Percentiles rank a stretch among this genome's conserved stretches.
These are phyloP conservation scores for Sylvicola fuscatus DNA, from an alignment of 2,888 invertebrate genomes.

Conservation along the genomic window DNA sequence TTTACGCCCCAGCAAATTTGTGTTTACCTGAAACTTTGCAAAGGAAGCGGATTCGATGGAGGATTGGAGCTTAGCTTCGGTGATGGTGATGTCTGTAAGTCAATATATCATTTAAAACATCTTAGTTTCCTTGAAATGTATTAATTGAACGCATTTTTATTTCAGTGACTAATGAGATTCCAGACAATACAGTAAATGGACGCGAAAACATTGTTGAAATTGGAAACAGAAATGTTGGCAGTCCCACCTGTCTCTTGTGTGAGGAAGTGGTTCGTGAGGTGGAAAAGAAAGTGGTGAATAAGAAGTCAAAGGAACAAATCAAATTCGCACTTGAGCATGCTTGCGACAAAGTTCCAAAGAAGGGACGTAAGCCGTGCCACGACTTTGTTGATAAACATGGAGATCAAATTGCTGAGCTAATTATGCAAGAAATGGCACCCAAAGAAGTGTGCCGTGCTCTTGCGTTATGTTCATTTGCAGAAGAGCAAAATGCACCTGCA, in stretches of 20 bases:
- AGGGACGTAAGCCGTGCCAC: constrained; percentile 38
- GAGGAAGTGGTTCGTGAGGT: constrained; percentile 16
- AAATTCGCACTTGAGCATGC: constrained; percentile 16
- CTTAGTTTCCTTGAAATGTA: constrained; percentile 1
- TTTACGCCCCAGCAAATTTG: constrained; percentile 59
- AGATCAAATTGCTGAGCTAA: constrained; percentile 45
- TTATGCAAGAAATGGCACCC: constrained; percentile 46
- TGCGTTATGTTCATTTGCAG: constrained; percentile 31
- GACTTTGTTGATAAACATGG: constrained; percentile 51
- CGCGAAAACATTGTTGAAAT: constrained; percentile 13
- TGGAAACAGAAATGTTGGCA: constrained; percentile 9
- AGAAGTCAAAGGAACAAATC: constrained; percentile 15
- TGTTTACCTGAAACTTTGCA: constrained; percentile 51
- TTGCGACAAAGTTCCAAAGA: constrained; percentile 22
- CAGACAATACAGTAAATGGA: constrained; percentile 36
- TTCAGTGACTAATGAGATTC: constrained; percentile 49
- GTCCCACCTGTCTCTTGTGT: constrained; percentile 20
- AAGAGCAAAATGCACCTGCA: constrained; percentile 11
- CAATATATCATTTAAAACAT: constrained; percentile 1
- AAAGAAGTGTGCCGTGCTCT: constrained; percentile 46
- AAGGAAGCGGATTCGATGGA: constrained; percentile 16
- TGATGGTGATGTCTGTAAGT: constrained; percentile 8
- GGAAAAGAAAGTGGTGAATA: constrained; percentile 18
- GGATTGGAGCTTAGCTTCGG: constrained; percentile 8
- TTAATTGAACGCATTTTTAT: constrained; percentile 10